Conservation (phyloP, 35 echinoderm and acorn worm species). For the Apostichopus japonicus region DNA sequence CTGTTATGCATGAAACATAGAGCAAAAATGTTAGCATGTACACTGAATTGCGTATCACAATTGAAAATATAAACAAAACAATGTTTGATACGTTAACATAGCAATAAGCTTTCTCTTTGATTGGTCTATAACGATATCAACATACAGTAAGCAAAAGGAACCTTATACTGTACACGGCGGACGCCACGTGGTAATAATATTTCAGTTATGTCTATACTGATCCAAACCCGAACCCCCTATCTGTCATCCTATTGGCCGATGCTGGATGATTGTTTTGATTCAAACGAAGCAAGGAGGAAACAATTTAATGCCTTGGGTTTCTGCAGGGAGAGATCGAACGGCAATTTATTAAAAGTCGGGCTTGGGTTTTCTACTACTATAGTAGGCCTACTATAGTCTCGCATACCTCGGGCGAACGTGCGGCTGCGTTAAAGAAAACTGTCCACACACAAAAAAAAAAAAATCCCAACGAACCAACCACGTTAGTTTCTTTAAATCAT, state of each 20-base stretch:
- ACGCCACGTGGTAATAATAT: constrained; percentile 42
- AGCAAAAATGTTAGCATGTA: too few species aligned
- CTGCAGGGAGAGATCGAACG: constrained; percentile 23
- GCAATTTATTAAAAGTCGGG: constrained; percentile 53
- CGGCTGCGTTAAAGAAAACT: not conserved
- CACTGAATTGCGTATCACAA: too few species aligned
- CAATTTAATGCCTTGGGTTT: constrained; percentile 56
- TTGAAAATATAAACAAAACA: too few species aligned
- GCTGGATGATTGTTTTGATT: constrained; percentile 48
- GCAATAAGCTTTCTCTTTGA: not conserved
- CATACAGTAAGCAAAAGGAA: not conserved
- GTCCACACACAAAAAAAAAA: not conserved
- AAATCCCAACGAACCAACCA: constrained; percentile 10
- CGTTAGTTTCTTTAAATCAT: constrained; percentile 12
- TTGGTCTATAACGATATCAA: not conserved
- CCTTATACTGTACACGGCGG: not conserved
- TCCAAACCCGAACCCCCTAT: not conserved
- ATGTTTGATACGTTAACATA: too few species aligned
- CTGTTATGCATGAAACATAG: too few species aligned
- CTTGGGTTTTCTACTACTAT: constrained; percentile 2
- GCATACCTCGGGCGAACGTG: constrained; percentile 19
- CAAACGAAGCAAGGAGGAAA: constrained; percentile 50
- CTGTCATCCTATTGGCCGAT: constrained; percentile 35
- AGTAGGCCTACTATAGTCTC: not conserved
- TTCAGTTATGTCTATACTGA: constrained; percentile 22